These are phyloP conservation scores for Aspidoscelis tigris DNA, from an alignment of 2,113 vertebrate species.

Conservation along the genomic window DNA sequence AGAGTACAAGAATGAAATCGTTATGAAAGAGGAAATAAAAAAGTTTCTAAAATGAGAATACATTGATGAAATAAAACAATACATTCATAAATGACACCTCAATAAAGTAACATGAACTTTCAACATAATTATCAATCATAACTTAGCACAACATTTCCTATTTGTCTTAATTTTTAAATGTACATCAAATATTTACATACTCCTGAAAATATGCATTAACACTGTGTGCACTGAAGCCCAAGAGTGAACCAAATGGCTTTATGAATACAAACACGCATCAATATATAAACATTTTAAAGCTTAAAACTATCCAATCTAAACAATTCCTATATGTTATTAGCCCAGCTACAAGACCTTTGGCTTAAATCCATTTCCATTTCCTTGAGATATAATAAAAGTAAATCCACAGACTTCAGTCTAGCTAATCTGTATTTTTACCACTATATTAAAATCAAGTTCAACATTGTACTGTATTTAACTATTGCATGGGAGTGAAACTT, in stretches of 20 bases:
- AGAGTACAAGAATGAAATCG: slow-evolving; percentile 21
- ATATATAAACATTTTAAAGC: slow-evolving; percentile 62
- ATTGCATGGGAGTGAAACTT: neutral
- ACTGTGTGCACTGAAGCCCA: slow-evolving; percentile 58
- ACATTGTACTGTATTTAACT: slow-evolving; percentile 8
- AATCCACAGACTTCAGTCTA: slow-evolving; percentile 24
- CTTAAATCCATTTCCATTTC: slow-evolving; percentile 11
- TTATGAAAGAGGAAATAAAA: slow-evolving; percentile 37
- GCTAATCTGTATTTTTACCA: slow-evolving; percentile 9
- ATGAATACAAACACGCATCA: slow-evolving; percentile 59
- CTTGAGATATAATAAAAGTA: slow-evolving; percentile 14
- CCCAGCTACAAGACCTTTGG: slow-evolving; percentile 49
- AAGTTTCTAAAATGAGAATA: slow-evolving; percentile 20
- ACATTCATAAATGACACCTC: neutral
- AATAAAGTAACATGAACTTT: neutral
- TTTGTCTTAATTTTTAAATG: slow-evolving; percentile 61
- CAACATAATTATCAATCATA: slow-evolving; percentile 50
- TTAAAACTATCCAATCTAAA: slow-evolving; percentile 65
- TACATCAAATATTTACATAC: slow-evolving; percentile 57
- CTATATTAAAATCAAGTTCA: neutral
- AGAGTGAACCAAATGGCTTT: slow-evolving; percentile 31
- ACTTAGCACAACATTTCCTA: slow-evolving; percentile 42
- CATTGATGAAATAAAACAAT: slow-evolving; percentile 6
- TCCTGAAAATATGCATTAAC: slow-evolving; percentile 64
- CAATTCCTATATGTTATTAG: slow-evolving; percentile 51